A percentile compares a stretch with the other conserved stretches of the same genome.
Conservation (phyloP, 2,888 invertebrate genomes). For the Nowickia ferox region DNA sequence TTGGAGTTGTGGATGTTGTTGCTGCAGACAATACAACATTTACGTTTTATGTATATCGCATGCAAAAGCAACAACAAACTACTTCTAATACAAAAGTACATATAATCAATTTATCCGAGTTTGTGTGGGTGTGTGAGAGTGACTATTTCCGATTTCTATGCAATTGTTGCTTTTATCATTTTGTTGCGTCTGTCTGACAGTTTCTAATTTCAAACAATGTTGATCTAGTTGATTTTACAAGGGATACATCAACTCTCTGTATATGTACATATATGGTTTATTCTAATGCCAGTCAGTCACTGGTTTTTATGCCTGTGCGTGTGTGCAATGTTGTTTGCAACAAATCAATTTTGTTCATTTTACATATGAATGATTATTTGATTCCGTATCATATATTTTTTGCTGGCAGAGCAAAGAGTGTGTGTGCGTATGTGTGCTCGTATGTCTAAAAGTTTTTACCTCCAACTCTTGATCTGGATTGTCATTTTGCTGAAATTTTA, state of each 20-base stretch:
- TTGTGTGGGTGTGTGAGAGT: background rate
- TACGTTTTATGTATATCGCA: conserved; percentile 28
- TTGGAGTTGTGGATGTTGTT: conserved; percentile 18
- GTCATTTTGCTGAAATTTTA: conserved; percentile 34
- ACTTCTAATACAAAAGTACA: background rate
- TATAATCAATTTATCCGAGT: conserved; percentile 55
- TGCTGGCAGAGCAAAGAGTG: too few relatives aligned
- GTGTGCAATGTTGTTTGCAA: conserved; percentile 31
- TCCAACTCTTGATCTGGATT: conserved; percentile 29
- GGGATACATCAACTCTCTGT: conserved; percentile 52
- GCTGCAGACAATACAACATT: conserved; percentile 45
- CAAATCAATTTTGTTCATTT: conserved; percentile 69
- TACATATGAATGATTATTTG: conserved; percentile 66
- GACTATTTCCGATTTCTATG: conserved; percentile 11
- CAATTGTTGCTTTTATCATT: conserved; percentile 61
- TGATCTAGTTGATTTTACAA: conserved; percentile 53
- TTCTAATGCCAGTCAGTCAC: conserved; percentile 12
- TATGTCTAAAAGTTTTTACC: conserved; percentile 45
- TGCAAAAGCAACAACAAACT: conserved; percentile 11
- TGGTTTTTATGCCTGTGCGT: background rate
- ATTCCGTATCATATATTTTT: conserved; percentile 54
- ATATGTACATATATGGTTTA: conserved; percentile 48
- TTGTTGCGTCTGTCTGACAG: conserved; percentile 19
- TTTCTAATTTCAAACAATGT: conserved; percentile 60
- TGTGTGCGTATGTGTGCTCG: background rate